Evolutionary conservation across 2,888 invertebrate genomes (phyloP), one percentile per base, ranked within the genome.

Genomic region (Eurois occulta): DNA sequence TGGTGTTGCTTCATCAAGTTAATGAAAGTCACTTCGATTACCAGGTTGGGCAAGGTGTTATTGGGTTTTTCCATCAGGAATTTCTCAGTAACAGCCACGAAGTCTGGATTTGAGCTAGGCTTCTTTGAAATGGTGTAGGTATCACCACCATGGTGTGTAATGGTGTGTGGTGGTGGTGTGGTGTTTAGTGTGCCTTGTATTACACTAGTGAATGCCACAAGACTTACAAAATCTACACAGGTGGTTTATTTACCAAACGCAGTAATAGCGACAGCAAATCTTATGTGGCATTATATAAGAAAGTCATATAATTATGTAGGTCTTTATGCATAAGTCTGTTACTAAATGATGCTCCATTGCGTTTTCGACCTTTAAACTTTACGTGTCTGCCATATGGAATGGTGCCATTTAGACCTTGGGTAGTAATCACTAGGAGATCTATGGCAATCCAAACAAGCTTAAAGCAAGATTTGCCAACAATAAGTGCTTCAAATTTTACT

Each of bases 181-280:
- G n/a, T n/a, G n/a, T n/a, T n/a, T n/a, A n/a, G n/a, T n/a, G n/a
- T n/a, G n/a, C n/a, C n/a, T n/a, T n/a, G 80, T 80, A 65, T 65
- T 28, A 24, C 16, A 55, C 32, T 35, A 2, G 71, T 35, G 48
- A 80, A 84, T 38, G 64, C 41, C 35, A 48, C 41, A 66, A 79
- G 32, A 13, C 80, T 85, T 85, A 43, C 58, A 60, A 84, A 80
- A 80, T 46, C 65, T 64, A 32, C 72, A 85, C 60, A 80, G 43
- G 58, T 72, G 58, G 58, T 85, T 58, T 43, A 60, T 65, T 84
- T 48, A n/a, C 58, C 58, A 71, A 84, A 43, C 16, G 18, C 65
- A 38, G n/a, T 8, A 18, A 18, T 1, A 35, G 28, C 8, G 32
- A 38, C 55, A 38, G 58, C 35, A 52, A 52, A 65, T 66, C 48